phyloP scores from a whole-genome alignment of 2,888 invertebrate genomes.

The Drosophila subsilvestris region DNA sequence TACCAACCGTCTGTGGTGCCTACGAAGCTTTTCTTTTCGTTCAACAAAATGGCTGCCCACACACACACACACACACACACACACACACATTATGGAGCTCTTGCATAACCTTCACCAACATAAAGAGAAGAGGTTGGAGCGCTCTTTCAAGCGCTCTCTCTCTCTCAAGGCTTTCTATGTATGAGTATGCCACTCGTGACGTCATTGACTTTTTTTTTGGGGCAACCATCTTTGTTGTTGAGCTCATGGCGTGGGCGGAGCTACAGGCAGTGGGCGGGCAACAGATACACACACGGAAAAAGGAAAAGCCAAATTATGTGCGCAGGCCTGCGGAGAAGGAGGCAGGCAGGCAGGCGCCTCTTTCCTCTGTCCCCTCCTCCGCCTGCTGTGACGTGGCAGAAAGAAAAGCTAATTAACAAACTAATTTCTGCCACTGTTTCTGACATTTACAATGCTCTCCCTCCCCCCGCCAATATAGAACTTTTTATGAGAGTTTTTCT shows the following conservation, averaged over 20 bases:
- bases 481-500: constrained; percentile 50
- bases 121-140: constrained; percentile 49
- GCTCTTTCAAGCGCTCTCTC: constrained; percentile 22
- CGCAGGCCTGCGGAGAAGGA: constrained; percentile 47
- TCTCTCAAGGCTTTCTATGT: constrained; percentile 7
- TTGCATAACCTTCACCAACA: constrained; percentile 75
- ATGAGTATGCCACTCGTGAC: constrained; percentile 46
- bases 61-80: constrained; percentile 19
- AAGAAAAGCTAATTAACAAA: constrained; percentile 78
- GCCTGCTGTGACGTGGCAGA: constrained; percentile 51
- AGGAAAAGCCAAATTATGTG: constrained; percentile 27
- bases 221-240: constrained; percentile 70
- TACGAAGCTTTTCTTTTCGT: constrained; percentile 75
- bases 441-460: constrained; percentile 68
- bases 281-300: constrained; percentile 60
- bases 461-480: background rate
- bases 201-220: constrained; percentile 52
- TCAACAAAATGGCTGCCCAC: constrained; percentile 73
- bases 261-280: constrained; percentile 57
- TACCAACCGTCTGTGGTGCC: constrained; percentile 77
- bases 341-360: background rate
- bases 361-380: constrained; percentile 23
- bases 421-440: constrained; percentile 74
- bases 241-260: constrained; percentile 62
- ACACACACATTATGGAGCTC: constrained; percentile 26